These are phyloP conservation scores for Chromis chromis DNA, from an alignment of 2,797 vertebrate species.

Conservation along the genomic window DNA sequence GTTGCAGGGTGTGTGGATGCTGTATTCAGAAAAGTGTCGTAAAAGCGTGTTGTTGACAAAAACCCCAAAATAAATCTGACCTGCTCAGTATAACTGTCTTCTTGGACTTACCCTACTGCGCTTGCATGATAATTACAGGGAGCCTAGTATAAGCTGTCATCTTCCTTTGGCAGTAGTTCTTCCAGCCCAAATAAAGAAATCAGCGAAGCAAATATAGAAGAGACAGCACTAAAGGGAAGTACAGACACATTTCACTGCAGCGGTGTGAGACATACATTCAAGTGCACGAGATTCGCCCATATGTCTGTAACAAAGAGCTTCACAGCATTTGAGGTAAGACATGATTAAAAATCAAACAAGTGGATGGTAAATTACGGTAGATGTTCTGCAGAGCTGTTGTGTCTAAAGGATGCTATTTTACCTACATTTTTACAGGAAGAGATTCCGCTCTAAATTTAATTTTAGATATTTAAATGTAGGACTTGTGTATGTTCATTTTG, in stretches of 20 bases:
- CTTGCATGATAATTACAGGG: not conserved
- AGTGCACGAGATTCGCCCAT: not conserved
- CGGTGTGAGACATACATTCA: slow-evolving; percentile 1
- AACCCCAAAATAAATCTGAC: not conserved
- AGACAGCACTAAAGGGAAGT: slow-evolving; percentile 42
- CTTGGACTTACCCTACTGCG: not conserved
- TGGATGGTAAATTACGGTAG: not conserved
- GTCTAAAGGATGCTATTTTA: not conserved
- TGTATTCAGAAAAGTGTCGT: not conserved
- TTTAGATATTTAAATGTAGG: not conserved
- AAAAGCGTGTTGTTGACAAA: not conserved
- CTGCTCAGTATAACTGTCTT: not conserved
- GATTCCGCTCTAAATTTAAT: not conserved
- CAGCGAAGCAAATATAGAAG: slow-evolving; percentile 6
- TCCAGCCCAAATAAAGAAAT: not conserved
- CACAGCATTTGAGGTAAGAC: not conserved
- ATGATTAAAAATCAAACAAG: not conserved
- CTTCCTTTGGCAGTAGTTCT: not conserved
- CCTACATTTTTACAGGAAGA: not conserved
- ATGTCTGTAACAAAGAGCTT: not conserved
- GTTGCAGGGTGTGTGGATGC: not conserved
- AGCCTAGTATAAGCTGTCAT: not conserved
- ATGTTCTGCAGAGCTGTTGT: not conserved
- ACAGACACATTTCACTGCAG: not conserved
- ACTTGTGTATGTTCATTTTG: not conserved